Base-by-base conservation (phyloP, 2,888 invertebrate species). In the Drosophila merina region DNA sequence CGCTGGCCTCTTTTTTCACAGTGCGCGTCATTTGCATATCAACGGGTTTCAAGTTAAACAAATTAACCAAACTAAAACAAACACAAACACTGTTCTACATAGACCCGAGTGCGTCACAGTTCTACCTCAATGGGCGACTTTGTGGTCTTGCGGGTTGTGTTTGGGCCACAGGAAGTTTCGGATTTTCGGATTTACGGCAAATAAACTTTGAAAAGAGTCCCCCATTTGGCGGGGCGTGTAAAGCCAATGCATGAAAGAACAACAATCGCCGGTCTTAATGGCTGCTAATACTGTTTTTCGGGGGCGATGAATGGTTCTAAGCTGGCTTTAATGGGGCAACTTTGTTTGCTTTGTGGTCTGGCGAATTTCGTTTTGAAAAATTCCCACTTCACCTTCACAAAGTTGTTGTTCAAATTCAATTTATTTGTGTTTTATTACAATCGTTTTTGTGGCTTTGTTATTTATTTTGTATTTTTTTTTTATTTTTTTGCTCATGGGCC, bases 341-440 rank as follows among this genome's bases (percentile, higher is more conserved):
- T 33, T 55, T 54, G 64, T 40, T 48, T 33, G 67, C 60, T 49
- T 49, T 66, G 55, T 66, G 66, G 38, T 42, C 44, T 56, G 49
- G 56, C 49, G n/a, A 56, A 68, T 67, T 44, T 49, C 26, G 67
- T 7, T 67, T 54, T 51, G 59, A 70, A 28, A 74, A 68, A 63
- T 82, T 75, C 68, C 54, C 71, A 73, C 57, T 69, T 86, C 74
- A 75, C 80, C 86, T 86, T 86, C 86, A 50, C 52, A 70, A 55
- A 72, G 60, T 44, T 70, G 63, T 69, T 77, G 73, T 72, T 71
- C 45, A 74, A 78, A 72, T 83, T 83, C 78, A 86, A 80, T 87
- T 77, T 74, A 72, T 72, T 64, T 76, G 60, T 70, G 60, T 74
- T 60, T 71, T 69, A 69, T 64, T 74, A 62, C 57, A 50, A 48